Base-by-base conservation (phyloP, 2,888 invertebrate species). In the Junonia oenone region DNA sequence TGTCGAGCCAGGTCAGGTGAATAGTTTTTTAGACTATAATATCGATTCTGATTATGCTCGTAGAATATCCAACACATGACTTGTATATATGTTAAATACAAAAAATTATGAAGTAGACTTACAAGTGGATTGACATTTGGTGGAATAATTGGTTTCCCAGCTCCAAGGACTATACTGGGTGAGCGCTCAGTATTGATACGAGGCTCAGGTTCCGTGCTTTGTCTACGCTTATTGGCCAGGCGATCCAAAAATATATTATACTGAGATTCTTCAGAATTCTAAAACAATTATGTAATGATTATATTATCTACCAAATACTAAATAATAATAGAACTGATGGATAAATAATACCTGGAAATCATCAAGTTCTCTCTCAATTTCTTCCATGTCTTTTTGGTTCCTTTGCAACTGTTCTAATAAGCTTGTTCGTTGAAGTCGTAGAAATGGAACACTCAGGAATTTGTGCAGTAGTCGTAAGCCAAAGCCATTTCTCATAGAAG, bases 401-500 rank as follows among this genome's bases (percentile, higher is more conserved):
- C 95, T 93, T 73, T 96, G 96, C 60, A 98, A 83, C 76, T 98
- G 97, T 63, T 94, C 93, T 45, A 97, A 74, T 43, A 98, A 83
- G 13, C 97, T 96, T 67, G 95, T 95, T 67, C 94, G 92, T 91
- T 98, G 98, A 27, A 99, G 90, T 73, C 96, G 94, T 50, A 99
- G 91, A 79, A 98, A 99, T 51, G 99, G 98, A 56, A 99, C 92
- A 82, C 97, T 98, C 75, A 99, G 95, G 86, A 98, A 99, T 83
- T 97, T 97, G 88, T 99, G 97, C 50, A 99, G 91, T 61, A 97
- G 92, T 73, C 97, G 95, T 53, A 99, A 86, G 2, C 99, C 99
- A 83, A 98, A 98, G 0, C 98, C 98, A 85, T 98, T 98, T 71
- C 97, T 92, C 98, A 98, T 98, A 2, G 98, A 98, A 0, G 97